Evolutionary conservation across 2,113 vertebrate genomes (phyloP).

Genomic region (Colius striatus): DNA sequence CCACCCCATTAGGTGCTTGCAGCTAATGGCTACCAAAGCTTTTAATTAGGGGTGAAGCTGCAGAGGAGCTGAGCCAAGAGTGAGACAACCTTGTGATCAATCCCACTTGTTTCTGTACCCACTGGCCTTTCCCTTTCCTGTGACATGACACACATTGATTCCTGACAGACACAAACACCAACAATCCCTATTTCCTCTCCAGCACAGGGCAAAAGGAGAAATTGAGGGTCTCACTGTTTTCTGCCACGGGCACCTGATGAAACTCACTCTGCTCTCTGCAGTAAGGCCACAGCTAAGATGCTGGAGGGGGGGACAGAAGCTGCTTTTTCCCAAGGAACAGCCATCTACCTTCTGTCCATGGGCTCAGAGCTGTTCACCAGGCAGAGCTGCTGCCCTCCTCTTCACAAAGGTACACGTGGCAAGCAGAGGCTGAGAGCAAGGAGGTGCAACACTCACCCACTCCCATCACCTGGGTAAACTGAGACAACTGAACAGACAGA

Average conservation of each 20-base stretch:
- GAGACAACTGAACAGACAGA: not conserved
- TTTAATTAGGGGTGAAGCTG: not conserved
- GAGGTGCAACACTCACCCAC: not conserved
- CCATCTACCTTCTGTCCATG: not conserved
- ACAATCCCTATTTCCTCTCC: not conserved
- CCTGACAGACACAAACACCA: not conserved
- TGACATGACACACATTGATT: rapidly evolving
- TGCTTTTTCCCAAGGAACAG: not conserved
- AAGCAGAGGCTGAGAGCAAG: not conserved
- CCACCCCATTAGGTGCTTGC: not conserved
- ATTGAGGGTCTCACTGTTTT: not conserved
- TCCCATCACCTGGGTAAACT: rapidly evolving
- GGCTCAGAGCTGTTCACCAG: not conserved
- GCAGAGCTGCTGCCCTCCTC: not conserved
- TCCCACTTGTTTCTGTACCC: not conserved
- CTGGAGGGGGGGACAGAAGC: not conserved
- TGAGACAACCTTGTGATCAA: not conserved
- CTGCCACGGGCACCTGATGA: not conserved
- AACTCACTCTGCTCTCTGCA: not conserved
- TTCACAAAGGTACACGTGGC: not conserved
- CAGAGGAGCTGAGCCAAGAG: not conserved
- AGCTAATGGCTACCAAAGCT: not conserved
- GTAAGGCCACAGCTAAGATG: not conserved
- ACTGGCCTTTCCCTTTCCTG: not conserved
- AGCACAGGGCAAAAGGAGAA: not conserved